A percentile compares a stretch with the other conserved stretches of the same genome.
phyloP scores from a whole-genome alignment of 37 sponge, comb jelly and placozoan genomes.

The Ianthella basta region DNA sequence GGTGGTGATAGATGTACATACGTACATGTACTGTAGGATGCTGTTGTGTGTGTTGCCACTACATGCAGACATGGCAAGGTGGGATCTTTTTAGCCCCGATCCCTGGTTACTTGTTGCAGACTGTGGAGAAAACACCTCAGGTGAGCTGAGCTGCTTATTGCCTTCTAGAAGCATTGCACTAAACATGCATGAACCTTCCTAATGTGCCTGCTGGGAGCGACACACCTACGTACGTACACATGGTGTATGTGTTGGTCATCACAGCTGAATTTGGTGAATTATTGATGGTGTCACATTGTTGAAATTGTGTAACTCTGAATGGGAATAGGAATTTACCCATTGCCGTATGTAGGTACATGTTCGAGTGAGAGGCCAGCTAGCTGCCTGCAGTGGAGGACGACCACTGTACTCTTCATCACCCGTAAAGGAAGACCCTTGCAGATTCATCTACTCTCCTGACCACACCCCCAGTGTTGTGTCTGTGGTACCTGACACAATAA shows the following conservation, averaged over 20 bases:
- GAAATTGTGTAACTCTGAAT: no score
- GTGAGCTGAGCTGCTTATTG: conserved; percentile 19
- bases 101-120: conserved; percentile 84
- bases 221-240: background rate
- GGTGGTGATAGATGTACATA: background rate
- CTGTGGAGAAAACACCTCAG: conserved; percentile 84
- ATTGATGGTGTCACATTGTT: no score
- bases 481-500: conserved; percentile 44
- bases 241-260: background rate
- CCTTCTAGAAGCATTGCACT: background rate
- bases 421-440: conserved; percentile 36
- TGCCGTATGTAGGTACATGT: conserved; percentile 56
- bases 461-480: conserved; percentile 55
- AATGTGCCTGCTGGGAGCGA: background rate
- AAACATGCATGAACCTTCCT: background rate
- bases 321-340: no score
- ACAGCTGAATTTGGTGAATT: no score
- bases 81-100: conserved; percentile 78
- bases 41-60: background rate
- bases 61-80: conserved; percentile 57
- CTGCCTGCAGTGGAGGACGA: conserved; percentile 56
- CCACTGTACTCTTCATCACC: conserved; percentile 4
- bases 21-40: background rate
- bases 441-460: conserved; percentile 54
- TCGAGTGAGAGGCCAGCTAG: conserved; percentile 54